A percentile compares a stretch with the other conserved stretches of the same genome.
phyloP scores from a whole-genome alignment of 2,797 vertebrate genomes.

The Apodemus agrarius region DNA sequence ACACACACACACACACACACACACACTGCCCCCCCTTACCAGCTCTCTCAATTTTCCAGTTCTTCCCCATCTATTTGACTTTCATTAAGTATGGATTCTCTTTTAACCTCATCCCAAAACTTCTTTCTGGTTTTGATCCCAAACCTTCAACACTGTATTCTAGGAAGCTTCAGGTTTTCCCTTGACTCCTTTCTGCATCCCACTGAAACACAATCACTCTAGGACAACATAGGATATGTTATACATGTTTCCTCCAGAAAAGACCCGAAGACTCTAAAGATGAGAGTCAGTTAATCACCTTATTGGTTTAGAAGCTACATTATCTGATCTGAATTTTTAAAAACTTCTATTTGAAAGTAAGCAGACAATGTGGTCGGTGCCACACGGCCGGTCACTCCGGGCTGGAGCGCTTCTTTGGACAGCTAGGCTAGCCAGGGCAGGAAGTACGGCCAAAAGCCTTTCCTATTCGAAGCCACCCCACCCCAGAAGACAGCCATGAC shows the following conservation, averaged over 20 bases:
- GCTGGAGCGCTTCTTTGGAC: neutral
- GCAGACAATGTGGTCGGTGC: neutral
- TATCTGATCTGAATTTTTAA: neutral
- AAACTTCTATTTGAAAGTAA: slow-evolving; percentile 9
- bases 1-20: too few relatives aligned
- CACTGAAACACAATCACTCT: neutral
- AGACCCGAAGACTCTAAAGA: slow-evolving; percentile 13
- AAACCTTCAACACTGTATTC: neutral
- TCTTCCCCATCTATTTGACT: neutral
- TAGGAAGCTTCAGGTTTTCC: neutral
- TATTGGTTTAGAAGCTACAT: slow-evolving; percentile 35
- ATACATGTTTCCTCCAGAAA: slow-evolving; percentile 28
- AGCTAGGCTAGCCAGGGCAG: neutral
- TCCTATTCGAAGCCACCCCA: neutral
- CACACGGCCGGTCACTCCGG: neutral
- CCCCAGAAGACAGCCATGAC: neutral
- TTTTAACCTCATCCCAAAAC: neutral
- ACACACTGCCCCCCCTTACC: too few relatives aligned
- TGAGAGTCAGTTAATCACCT: slow-evolving; percentile 13
- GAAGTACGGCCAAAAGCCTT: neutral
- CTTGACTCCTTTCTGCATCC: slow-evolving; percentile 1
- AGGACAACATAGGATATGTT: neutral
- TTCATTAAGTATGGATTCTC: slow-evolving; percentile 1
- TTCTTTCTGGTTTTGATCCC: neutral
- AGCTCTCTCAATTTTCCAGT: neutral